phyloP scores from a whole-genome alignment of 2,888 invertebrate genomes.

The Frankliniella intonsa region DNA sequence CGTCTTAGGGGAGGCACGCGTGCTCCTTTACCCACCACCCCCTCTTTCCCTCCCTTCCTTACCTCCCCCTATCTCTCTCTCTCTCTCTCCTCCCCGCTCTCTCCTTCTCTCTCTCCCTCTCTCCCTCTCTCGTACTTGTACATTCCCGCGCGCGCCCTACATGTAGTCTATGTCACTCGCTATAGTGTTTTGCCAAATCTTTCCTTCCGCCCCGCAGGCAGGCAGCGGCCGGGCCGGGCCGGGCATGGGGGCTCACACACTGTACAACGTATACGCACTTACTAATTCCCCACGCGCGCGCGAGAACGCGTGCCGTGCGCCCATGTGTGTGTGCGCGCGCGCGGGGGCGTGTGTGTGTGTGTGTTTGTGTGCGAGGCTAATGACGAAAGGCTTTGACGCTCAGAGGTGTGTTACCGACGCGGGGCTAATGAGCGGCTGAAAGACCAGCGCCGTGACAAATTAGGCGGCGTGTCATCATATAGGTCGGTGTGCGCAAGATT shows the following conservation, averaged over 20 bases:
- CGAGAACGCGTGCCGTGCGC: neutral
- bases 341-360: constrained; percentile 6
- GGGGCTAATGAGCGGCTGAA: constrained; percentile 9
- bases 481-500: neutral
- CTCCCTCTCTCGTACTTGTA: too few relatives aligned
- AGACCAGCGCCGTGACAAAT: constrained; percentile 9
- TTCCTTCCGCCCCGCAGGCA: neutral
- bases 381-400: constrained; percentile 24
- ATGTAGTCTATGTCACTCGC: neutral
- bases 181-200: constrained; percentile 13
- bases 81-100: neutral
- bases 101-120: neutral
- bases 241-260: too few relatives aligned
- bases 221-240: neutral
- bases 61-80: neutral
- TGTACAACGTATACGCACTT: neutral
- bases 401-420: neutral
- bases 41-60: neutral
- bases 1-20: neutral
- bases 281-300: neutral
- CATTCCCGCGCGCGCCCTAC: neutral
- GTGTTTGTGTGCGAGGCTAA: neutral
- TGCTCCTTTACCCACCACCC: neutral
- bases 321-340: neutral
- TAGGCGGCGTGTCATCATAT: neutral